Conservation (phyloP, 2,888 invertebrate genomes). For the Anaspis maculata region DNA sequence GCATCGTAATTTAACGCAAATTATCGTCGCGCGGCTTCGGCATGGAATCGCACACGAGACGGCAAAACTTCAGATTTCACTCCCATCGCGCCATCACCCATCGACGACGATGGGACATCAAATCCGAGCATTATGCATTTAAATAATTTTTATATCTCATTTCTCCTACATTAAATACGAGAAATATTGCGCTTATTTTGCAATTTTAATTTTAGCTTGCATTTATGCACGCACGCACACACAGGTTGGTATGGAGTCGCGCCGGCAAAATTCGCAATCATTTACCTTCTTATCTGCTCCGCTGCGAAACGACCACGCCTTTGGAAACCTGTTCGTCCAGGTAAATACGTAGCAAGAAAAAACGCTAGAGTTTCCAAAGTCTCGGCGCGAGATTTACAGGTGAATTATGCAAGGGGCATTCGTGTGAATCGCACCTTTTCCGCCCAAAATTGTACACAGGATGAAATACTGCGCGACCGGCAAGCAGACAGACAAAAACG, state of each 20-base stretch:
- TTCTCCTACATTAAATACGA: slow-evolving; percentile 25
- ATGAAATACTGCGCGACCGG: too few species aligned
- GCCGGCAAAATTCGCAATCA: slow-evolving; percentile 20
- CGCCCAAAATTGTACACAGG: too few species aligned
- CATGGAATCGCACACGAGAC: too few species aligned
- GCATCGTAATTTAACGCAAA: slow-evolving; percentile 26
- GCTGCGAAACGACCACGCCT: neutral
- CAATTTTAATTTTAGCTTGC: slow-evolving; percentile 26
- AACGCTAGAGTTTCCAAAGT: too few species aligned
- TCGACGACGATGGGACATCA: slow-evolving; percentile 14
- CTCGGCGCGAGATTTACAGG: too few species aligned
- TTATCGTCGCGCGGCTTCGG: slow-evolving; percentile 21
- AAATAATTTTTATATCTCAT: slow-evolving; percentile 30
- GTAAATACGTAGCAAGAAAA: neutral
- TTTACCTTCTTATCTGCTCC: slow-evolving; percentile 21
- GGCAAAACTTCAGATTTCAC: too few species aligned
- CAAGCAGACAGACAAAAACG: too few species aligned
- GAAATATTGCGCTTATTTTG: slow-evolving; percentile 25
- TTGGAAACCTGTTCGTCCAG: slow-evolving; percentile 17
- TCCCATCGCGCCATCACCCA: too few species aligned
- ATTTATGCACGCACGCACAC: too few species aligned
- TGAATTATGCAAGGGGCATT: too few species aligned
- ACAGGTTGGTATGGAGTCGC: too few species aligned
- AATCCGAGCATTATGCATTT: slow-evolving; percentile 23
- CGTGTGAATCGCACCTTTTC: too few species aligned